Evolutionary conservation across 1,140 invertebrate genomes (phyloP).

Genomic region (Calephelis virginiensis): DNA sequence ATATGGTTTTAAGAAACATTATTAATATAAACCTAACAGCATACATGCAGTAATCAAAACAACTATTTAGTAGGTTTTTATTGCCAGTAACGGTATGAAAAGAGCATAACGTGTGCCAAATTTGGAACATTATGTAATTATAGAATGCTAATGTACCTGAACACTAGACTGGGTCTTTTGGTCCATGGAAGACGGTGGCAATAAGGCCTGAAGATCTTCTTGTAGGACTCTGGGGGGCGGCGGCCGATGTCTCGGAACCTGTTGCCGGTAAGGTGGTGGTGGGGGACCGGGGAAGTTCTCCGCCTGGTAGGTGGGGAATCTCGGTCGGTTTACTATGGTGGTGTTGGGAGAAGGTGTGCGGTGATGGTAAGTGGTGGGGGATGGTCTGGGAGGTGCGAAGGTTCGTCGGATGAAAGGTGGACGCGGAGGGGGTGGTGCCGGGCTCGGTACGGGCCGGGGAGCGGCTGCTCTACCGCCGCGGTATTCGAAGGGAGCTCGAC

Average conservation of each 20-base stretch:
- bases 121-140: too few species aligned
- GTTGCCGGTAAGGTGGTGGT: conserved; percentile 47
- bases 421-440: conserved; percentile 38
- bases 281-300: conserved; percentile 55
- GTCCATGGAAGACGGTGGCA: conserved; percentile 80
- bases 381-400: conserved; percentile 40
- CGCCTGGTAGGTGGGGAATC: conserved; percentile 44
- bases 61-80: too few species aligned
- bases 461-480: conserved; percentile 43
- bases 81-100: too few species aligned
- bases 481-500: conserved; percentile 68
- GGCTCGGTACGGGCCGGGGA: conserved; percentile 47
- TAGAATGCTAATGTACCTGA: conserved; percentile 52
- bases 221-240: conserved; percentile 55
- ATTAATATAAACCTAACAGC: too few species aligned
- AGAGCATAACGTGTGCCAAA: too few species aligned
- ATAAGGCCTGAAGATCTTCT: conserved; percentile 71
- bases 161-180: conserved; percentile 80
- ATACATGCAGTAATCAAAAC: too few species aligned
- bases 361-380: conserved; percentile 50
- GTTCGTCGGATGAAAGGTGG: conserved; percentile 46
- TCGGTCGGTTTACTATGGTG: conserved; percentile 46
- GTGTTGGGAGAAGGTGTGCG: conserved; percentile 51
- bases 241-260: conserved; percentile 47
- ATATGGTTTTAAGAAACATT: too few species aligned